phyloP scores from a whole-genome alignment of 2,113 vertebrate species.

The Corythornis cristatus region DNA sequence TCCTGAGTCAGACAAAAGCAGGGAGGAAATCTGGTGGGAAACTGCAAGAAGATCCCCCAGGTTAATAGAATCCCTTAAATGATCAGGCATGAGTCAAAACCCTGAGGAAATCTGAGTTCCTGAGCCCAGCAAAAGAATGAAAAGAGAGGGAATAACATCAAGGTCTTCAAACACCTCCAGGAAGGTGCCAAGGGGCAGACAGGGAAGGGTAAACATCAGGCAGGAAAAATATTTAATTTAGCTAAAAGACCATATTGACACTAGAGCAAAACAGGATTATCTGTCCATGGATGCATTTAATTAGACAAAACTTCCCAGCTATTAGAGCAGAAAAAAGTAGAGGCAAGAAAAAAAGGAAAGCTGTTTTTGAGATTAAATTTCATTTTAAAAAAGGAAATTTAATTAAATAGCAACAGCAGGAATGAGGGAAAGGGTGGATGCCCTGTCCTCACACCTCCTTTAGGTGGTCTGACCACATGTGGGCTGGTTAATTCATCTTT shows the following conservation, averaged over 20 bases:
- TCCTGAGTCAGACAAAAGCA: background rate
- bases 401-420: background rate
- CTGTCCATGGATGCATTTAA: background rate
- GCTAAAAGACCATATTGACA: background rate
- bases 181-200: background rate
- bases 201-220: background rate
- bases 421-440: background rate
- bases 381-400: background rate
- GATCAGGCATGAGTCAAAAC: background rate
- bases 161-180: background rate
- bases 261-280: conserved; percentile 8
- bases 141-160: background rate
- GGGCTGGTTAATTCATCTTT: background rate
- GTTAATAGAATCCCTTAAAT: background rate
- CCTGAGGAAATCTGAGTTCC: background rate
- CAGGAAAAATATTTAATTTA: conserved; percentile 30
- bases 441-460: background rate
- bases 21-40: background rate
- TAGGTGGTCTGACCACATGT: background rate
- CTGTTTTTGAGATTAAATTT: background rate
- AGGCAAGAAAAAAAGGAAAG: background rate
- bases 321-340: background rate
- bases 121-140: background rate
- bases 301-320: background rate
- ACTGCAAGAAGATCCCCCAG: background rate